Evolutionary conservation across 2,113 vertebrate species (phyloP), one percentile per base, ranked within the genome.

Genomic region (Prionailurus viverrinus): DNA sequence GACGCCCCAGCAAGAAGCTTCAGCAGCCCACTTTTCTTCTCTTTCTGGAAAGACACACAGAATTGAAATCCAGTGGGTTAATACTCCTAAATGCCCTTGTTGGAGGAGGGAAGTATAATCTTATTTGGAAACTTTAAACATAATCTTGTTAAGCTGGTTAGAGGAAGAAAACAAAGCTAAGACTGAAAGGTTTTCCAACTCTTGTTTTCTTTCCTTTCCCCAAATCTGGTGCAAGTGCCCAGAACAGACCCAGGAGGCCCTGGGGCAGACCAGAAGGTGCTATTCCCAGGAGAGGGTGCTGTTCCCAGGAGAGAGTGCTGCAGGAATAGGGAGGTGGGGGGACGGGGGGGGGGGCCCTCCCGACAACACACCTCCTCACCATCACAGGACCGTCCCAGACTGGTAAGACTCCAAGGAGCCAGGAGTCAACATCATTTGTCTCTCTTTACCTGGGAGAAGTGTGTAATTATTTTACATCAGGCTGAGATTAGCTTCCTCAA

Each of bases 1-100:
- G 99, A 99, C 0, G 99, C 99, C 39, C 99, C 99, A 0, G 99
- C 99, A 39, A 99, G 98, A 61, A 99, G 99, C 97, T 99, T 99
- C 97, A 99, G 98, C 76, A 99, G 98, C 7, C 99, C 99, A 0
- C 99, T 99, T 98, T 99, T 99, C 98, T 99, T 99, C 98, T 99
- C 99, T 97, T 99, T 99, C 99, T 99, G 98, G 74, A 98, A 98
- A 98, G 79, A 84, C 97, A 98, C 45, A 95, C 55, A 98, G 78
- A 96, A 78, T 18, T 55, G 0, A 41, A 94, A 95, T 76, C 39
- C 94, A 0, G 10, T 36, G 55, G 27, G 29, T 87, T 27, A 89
- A 79, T 51, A 5, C 55, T 68, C 76, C 61, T 9, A 14, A 23
- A 33, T 66, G 27, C 19, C 15, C 18, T 41, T 61, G 25, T 48